A percentile compares a stretch with the other conserved stretches of the same genome.
Conservation (phyloP, 2,113 vertebrate species). For the Tyrannus savana region DNA sequence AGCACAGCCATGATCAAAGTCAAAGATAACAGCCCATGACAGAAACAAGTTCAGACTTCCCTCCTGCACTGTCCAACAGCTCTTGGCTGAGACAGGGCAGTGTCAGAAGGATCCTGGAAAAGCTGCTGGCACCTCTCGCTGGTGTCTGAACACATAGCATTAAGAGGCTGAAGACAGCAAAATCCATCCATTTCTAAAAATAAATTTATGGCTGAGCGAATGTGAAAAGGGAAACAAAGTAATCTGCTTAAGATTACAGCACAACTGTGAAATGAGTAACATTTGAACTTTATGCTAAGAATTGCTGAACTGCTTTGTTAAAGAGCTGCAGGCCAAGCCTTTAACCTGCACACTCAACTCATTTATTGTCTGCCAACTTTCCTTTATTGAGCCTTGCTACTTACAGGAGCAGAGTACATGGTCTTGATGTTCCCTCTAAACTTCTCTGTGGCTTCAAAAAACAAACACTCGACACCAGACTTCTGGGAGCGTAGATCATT, state of each 20-base stretch:
- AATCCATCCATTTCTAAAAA: conserved; percentile 13
- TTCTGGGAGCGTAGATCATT: conserved; percentile 92
- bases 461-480: conserved; percentile 87
- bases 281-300: background rate
- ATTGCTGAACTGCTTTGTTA: background rate
- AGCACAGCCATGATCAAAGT: background rate
- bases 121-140: background rate
- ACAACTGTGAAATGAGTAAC: background rate
- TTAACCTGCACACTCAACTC: background rate
- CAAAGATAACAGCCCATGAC: background rate
- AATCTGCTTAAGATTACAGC: background rate
- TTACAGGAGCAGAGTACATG: conserved; percentile 93
- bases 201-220: background rate
- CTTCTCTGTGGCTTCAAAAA: conserved; percentile 90
- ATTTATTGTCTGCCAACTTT: background rate
- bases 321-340: background rate
- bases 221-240: background rate
- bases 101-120: background rate
- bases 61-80: background rate
- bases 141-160: background rate
- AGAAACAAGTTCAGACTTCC: background rate
- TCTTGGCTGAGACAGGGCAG: background rate
- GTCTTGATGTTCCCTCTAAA: conserved; percentile 92
- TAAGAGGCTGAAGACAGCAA: conserved; percentile 1
- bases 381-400: conserved; percentile 57